phyloP scores from a whole-genome alignment of 2,113 vertebrate species.

The Phaetusa simplex region DNA sequence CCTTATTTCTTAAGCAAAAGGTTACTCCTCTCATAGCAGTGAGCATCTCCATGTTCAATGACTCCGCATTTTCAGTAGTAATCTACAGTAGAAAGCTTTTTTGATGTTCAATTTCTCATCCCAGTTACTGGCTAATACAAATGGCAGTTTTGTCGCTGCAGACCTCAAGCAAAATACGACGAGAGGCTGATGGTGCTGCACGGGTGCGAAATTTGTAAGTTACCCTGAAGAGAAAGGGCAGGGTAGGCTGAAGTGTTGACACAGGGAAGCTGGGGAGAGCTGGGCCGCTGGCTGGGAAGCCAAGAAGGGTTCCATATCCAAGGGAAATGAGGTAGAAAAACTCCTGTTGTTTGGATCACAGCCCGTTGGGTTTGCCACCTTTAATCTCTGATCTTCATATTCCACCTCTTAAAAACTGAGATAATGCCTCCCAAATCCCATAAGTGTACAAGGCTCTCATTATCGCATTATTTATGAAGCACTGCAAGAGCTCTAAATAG shows the following conservation, averaged over 20 bases:
- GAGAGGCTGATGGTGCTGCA: background rate
- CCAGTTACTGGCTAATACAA: background rate
- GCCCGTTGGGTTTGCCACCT: background rate
- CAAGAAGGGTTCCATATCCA: background rate
- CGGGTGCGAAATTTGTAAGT: background rate
- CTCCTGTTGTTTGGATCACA: background rate
- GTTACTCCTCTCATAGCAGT: background rate
- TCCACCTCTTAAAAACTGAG: slow-evolving; percentile 1
- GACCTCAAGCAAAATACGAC: background rate
- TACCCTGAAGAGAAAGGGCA: background rate
- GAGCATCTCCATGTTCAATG: background rate
- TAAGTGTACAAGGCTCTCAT: background rate
- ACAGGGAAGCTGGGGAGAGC: background rate
- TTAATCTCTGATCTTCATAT: background rate
- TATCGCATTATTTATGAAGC: slow-evolving; percentile 16
- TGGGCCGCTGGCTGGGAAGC: background rate
- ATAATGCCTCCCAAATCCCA: slow-evolving; percentile 10
- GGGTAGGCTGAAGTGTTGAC: background rate
- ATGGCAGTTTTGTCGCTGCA: background rate
- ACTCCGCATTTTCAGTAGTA: background rate
- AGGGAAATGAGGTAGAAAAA: background rate
- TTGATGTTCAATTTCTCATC: background rate
- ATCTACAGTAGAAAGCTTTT: background rate
- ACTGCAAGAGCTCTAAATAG: background rate
- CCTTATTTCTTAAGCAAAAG: background rate